These are phyloP conservation scores for Sebastes kiyomatsui DNA, from an alignment of 2,797 vertebrate species.

Conservation along the genomic window DNA sequence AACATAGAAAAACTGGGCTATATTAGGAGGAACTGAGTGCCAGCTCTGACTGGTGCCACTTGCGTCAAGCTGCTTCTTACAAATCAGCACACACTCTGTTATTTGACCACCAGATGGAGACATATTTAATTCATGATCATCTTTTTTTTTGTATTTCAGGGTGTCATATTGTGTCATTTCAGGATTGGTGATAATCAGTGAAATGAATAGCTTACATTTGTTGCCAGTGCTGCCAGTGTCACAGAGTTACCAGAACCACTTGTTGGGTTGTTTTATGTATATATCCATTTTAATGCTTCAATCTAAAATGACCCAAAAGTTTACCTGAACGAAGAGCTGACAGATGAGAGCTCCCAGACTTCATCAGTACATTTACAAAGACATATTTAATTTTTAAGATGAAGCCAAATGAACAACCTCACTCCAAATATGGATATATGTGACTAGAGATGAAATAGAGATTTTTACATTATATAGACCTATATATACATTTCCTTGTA, in stretches of 20 bases:
- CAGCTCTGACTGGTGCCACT: background rate
- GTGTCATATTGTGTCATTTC: background rate
- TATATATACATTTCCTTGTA: background rate
- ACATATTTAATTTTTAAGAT: background rate
- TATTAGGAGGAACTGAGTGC: background rate
- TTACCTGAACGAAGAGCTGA: background rate
- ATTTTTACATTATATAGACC: too few relatives aligned
- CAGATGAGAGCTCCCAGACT: background rate
- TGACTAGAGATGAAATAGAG: background rate
- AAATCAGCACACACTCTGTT: background rate
- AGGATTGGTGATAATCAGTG: background rate
- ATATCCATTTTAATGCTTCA: background rate
- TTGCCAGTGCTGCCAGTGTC: background rate
- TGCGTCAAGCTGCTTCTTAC: background rate
- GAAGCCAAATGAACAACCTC: background rate
- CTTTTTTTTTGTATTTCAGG: background rate
- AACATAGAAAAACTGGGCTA: background rate
- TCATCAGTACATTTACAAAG: accelerated
- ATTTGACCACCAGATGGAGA: constrained; percentile 9
- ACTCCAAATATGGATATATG: background rate
- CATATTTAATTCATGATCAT: background rate
- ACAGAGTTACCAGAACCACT: background rate
- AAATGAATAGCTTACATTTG: background rate
- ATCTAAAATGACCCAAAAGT: background rate
- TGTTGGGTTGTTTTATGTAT: background rate